Base-by-base conservation (phyloP, 2,888 invertebrate genomes). In the Hirtodrosophila trivittata region DNA sequence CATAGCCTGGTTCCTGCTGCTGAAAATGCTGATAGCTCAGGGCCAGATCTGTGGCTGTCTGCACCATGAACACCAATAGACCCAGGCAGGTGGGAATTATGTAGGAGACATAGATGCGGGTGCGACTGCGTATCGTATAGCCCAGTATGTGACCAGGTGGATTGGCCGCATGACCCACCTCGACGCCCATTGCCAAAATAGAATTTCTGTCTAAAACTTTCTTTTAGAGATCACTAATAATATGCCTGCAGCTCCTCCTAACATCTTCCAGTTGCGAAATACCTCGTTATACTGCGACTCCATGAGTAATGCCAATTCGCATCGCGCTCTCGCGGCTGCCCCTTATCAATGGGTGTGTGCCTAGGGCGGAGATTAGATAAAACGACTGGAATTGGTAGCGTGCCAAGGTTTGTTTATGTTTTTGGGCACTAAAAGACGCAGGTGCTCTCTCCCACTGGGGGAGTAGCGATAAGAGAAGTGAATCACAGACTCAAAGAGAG, bases 1-100 rank as follows among this genome's bases (percentile, higher is more conserved):
- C 92, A 86, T 91, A 92, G 56, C 91, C 88, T 10, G 92, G 90
- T 87, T 94, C 93, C 3, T 92, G 91, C 76, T 93, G 93, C 12
- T 91, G 91, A 68, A 93, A 93, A 84, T 95, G 94, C 86, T 94
- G 93, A 64, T 92, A 91, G 45, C 94, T 92, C 1, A 95, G 92
- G 0, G 93, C 93, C 25, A 94, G 87, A 86, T 96, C 96, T 35
- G 93, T 93, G 12, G 94, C 93, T 32, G 95, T 93, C 47, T 95
- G 92, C 2, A 93, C 90, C 28, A 95, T 91, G 76, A 94, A 96
- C 21, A 95, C 89, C 1, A 93, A 66, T 37, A 94, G 92, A 8
- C 93, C 93, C 28, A 92, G 77, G n/a, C 92, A 65, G 2, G 92
- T 90, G 41, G 94, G 94, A 28, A 93, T 82, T 38, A 94, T 87